phyloP scores from a whole-genome alignment of 2,113 vertebrate genomes.

The Mionectes macconnelli region DNA sequence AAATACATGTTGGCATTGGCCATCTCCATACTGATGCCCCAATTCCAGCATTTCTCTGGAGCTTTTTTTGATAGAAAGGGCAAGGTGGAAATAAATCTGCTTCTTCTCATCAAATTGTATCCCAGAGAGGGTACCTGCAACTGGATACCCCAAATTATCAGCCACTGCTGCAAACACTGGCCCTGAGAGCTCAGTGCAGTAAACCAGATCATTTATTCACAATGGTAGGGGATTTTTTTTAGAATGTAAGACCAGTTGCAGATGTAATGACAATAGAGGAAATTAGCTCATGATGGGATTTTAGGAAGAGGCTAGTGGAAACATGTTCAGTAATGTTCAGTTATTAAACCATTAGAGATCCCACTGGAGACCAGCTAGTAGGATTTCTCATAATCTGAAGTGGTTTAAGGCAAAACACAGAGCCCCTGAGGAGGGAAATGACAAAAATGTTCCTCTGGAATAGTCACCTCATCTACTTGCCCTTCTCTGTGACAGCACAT shows the following conservation, averaged over 20 bases:
- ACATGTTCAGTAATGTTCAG: constrained; percentile 52
- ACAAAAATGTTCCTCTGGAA: constrained; percentile 20
- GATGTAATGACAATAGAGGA: constrained; percentile 65
- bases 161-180: background rate
- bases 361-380: constrained; percentile 39
- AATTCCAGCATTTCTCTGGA: background rate
- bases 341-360: constrained; percentile 62
- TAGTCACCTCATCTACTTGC: background rate
- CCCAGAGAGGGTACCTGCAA: background rate
- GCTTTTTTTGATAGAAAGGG: background rate
- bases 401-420: constrained; percentile 20
- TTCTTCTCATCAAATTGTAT: background rate
- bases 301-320: constrained; percentile 54
- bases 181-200: background rate
- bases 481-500: background rate
- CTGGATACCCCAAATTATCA: background rate
- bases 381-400: constrained; percentile 48
- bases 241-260: constrained; percentile 60
- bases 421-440: constrained; percentile 50
- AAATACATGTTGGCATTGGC: background rate
- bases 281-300: constrained; percentile 62
- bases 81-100: background rate
- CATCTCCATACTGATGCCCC: background rate
- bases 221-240: background rate
- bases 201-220: background rate